phyloP scores from a whole-genome alignment of 1,140 invertebrate genomes.

The Hydropsyche tenuis region DNA sequence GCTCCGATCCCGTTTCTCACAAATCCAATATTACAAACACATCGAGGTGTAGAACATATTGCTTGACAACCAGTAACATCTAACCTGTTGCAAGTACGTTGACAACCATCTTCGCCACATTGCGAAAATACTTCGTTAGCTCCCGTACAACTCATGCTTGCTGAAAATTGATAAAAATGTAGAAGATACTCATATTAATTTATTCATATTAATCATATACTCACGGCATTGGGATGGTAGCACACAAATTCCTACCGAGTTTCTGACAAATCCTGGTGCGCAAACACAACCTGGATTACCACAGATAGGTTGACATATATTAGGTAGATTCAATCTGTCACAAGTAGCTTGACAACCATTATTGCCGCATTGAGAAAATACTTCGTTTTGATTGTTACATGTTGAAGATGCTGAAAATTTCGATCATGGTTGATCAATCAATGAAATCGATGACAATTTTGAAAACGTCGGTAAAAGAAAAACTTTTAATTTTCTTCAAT shows the following conservation, averaged over 20 bases:
- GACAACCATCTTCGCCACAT: conserved; percentile 4
- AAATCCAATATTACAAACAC: background rate
- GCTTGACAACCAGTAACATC: background rate
- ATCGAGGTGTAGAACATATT: background rate
- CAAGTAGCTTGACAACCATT: conserved; percentile 40
- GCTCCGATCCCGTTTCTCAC: background rate
- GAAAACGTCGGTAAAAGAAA: no score
- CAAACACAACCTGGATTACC: conserved; percentile 32
- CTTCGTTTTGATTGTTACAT: no score
- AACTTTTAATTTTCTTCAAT: no score
- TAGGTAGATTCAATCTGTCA: background rate
- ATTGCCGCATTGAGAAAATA: conserved; percentile 39
- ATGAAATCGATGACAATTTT: no score
- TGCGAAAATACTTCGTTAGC: background rate
- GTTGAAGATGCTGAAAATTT: no score
- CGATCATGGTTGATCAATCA: no score
- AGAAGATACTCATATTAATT: no score
- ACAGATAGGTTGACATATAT: conserved; percentile 27
- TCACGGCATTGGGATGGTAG: background rate
- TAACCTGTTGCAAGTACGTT: background rate
- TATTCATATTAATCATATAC: no score
- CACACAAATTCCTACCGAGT: background rate
- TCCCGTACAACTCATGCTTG: background rate
- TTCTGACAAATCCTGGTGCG: background rate
- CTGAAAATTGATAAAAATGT: background rate